Base-by-base conservation (phyloP, 1,140 invertebrate species). In the Planococcus citri region DNA sequence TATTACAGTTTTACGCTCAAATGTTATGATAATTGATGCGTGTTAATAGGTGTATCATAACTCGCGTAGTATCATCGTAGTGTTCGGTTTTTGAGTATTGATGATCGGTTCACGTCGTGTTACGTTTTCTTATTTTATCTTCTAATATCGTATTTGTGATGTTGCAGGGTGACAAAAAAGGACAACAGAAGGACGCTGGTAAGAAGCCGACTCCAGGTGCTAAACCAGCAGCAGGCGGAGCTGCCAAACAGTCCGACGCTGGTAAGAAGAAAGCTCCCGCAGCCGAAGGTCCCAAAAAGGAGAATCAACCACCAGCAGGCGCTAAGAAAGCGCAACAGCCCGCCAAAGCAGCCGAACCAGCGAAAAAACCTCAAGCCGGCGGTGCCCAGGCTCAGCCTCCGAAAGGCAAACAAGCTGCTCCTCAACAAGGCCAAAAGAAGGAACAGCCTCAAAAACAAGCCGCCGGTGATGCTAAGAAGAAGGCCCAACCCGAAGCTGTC, bases 181-280 rank as follows among this genome's bases (percentile, higher is more conserved):
- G 41, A 17, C 41, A 51, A n/a, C 41, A 51, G n/a, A 51, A 51
- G 17, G 41, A 51, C 41, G 41, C 41, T 20, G 33, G 33, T 37
- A 51, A 51, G 41, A 51, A 51, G 17, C 12, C 41, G 17, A n/a
- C 41, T 37, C 33, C 33, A 37, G 41, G 12, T n/a, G n/a, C 10
- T 9, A 51, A 51, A n/a, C 41, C 41, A 51, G 41, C 41, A 3
- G 67, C 70, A 22, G 21, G 38, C 22, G 70, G 22, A 60, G 70
- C 68, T 21, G 70, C 68, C n/a, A 71, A 71, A 71, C 68, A 71
- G 33, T 41, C 70, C 57, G 70, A 67, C 27, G 37, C 70, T 1
- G 68, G 68, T 4, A 71, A 71, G 51, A 41, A 67, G 27, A 67
- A 71, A 25, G 51, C 70, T 3, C 6, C 33, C 6, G 33, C 33